These are phyloP conservation scores for Tridacna crocea DNA, from an alignment of 2,888 invertebrate genomes.

Conservation along the genomic window DNA sequence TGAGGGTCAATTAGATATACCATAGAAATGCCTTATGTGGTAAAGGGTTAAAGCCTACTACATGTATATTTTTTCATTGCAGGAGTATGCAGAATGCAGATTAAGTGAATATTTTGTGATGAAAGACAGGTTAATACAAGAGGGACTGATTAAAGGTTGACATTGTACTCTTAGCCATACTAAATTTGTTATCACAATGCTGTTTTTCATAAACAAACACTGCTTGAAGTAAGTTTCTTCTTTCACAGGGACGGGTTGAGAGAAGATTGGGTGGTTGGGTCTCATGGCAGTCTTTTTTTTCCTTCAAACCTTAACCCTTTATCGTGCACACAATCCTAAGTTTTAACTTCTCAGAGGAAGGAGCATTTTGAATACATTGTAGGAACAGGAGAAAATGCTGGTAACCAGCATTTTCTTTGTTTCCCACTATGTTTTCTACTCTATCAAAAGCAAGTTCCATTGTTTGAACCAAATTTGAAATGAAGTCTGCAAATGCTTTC, in stretches of 20 bases:
- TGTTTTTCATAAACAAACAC: neutral
- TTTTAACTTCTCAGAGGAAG: neutral
- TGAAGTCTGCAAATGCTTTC: no score
- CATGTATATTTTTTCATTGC: slow-evolving; percentile 32
- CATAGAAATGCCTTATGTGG: no score
- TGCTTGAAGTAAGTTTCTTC: neutral
- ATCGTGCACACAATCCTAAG: no score
- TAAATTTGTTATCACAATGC: neutral
- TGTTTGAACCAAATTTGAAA: no score
- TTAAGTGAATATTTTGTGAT: slow-evolving; percentile 70
- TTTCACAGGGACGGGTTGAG: no score
- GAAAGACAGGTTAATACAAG: slow-evolving; percentile 54
- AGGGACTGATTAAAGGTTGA: slow-evolving; percentile 13
- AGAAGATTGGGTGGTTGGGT: no score
- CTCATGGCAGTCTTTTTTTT: no score
- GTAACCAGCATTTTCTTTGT: neutral
- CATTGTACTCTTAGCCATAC: neutral
- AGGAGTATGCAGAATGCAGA: slow-evolving; percentile 75
- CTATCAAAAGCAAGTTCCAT: neutral
- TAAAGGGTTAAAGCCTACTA: neutral
- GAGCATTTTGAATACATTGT: neutral
- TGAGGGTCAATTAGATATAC: no score
- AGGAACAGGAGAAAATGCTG: neutral
- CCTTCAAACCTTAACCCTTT: no score
- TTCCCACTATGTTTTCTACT: neutral